Evolutionary conservation across 1,140 invertebrate genomes (phyloP).

Genomic region (Leguminivora glycinivorella): DNA sequence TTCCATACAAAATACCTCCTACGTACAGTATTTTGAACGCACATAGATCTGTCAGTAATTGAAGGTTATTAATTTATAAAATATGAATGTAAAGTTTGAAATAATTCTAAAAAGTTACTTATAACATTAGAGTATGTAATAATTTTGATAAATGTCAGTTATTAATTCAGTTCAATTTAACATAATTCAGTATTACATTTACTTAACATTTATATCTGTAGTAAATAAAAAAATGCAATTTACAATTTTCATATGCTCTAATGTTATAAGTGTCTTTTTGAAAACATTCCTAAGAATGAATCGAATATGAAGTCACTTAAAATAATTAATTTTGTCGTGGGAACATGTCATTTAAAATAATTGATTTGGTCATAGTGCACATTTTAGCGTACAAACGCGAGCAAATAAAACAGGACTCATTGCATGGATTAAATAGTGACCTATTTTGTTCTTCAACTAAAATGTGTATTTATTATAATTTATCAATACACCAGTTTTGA

Average conservation of each 20-base stretch:
- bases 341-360: no score
- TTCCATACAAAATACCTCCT: slow-evolving; percentile 1
- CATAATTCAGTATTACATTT: background rate
- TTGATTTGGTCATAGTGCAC: no score
- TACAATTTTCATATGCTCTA: background rate
- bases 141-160: background rate
- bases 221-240: background rate
- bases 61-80: background rate
- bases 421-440: background rate
- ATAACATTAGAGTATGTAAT: background rate
- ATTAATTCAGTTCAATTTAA: no score
- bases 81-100: background rate
- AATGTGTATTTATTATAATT: background rate
- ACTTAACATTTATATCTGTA: no score
- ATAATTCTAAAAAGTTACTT: background rate
- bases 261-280: background rate
- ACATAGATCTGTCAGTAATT: slow-evolving; percentile 1
- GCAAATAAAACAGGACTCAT: background rate
- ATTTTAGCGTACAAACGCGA: no score
- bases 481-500: background rate
- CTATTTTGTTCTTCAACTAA: background rate
- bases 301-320: background rate
- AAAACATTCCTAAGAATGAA: background rate
- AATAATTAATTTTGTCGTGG: no score
- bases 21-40: background rate